A percentile compares a stretch with the other conserved stretches of the same genome.
phyloP scores from a whole-genome alignment of 2,113 vertebrate species.

The Perognathus longimembris region DNA sequence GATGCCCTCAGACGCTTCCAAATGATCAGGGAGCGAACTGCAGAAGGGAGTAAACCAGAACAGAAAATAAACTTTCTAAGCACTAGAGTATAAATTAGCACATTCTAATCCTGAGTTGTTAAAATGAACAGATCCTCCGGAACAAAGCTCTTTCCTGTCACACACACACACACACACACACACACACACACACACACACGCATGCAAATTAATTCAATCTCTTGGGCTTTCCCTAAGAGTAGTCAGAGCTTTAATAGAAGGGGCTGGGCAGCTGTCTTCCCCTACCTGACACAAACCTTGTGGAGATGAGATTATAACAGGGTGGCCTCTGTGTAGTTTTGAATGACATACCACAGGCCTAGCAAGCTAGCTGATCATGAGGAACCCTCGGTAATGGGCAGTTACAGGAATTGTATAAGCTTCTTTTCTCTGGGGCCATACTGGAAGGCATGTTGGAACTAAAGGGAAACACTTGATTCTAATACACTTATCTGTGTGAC shows the following conservation, averaged over 20 bases:
- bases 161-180: constrained; percentile 5
- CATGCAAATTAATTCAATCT: constrained; percentile 24
- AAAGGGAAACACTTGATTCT: not conserved
- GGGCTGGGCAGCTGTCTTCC: not conserved
- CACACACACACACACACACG: no score
- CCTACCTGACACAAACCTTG: not conserved
- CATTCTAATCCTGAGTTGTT: constrained; percentile 71
- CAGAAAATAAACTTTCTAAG: constrained; percentile 75
- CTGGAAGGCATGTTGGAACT: not conserved
- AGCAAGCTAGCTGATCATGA: not conserved
- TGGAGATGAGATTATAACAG: not conserved
- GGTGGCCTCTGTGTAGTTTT: not conserved
- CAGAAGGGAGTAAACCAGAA: constrained; percentile 68
- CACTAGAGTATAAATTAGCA: constrained; percentile 70
- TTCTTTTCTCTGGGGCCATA: not conserved
- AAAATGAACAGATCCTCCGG: constrained; percentile 65
- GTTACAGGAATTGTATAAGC: not conserved
- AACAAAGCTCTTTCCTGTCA: constrained; percentile 66
- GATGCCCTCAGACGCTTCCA: not conserved
- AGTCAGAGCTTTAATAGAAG: not conserved
- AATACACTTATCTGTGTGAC: not conserved
- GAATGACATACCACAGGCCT: not conserved
- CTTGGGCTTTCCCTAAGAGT: constrained; percentile 50
- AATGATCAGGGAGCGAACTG: constrained; percentile 54
- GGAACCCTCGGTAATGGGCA: no score